Evolutionary conservation across 2,113 vertebrate species (phyloP).

Genomic region (Chloropsis cyanopogon): DNA sequence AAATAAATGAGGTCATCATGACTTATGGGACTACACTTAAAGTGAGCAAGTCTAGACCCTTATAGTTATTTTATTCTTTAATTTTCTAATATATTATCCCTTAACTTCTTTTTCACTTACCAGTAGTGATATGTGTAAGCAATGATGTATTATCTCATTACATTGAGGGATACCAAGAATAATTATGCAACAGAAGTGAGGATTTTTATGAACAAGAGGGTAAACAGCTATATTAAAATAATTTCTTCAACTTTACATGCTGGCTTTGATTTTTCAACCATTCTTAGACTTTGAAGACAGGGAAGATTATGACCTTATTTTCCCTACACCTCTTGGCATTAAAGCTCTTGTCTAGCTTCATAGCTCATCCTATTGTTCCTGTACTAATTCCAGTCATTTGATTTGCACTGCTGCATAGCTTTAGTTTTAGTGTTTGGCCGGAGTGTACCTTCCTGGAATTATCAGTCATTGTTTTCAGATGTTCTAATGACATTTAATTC

Average conservation of each 20-base stretch:
- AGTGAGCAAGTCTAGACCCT: neutral
- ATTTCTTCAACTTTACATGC: neutral
- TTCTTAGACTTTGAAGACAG: neutral
- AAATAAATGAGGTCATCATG: neutral
- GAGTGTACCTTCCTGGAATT: neutral
- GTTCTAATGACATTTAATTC: constrained; percentile 32
- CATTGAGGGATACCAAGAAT: neutral
- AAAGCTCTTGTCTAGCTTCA: neutral
- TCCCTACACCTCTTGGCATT: neutral
- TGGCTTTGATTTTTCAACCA: neutral
- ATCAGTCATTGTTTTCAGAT: constrained; percentile 17
- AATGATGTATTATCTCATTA: neutral
- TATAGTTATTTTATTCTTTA: neutral
- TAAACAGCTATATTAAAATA: neutral
- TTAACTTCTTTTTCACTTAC: constrained; percentile 16
- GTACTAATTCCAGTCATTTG: neutral
- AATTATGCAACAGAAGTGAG: neutral
- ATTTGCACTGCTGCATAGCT: neutral
- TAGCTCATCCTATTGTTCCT: neutral
- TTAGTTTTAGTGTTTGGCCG: neutral
- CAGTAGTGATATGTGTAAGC: neutral
- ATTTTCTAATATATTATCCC: neutral
- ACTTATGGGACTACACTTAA: neutral
- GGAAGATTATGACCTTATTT: neutral
- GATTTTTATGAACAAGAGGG: neutral